Evolutionary conservation across 2,888 invertebrate species (phyloP), one percentile per base, ranked within the genome.

Genomic region (Cephus nigrinus): DNA sequence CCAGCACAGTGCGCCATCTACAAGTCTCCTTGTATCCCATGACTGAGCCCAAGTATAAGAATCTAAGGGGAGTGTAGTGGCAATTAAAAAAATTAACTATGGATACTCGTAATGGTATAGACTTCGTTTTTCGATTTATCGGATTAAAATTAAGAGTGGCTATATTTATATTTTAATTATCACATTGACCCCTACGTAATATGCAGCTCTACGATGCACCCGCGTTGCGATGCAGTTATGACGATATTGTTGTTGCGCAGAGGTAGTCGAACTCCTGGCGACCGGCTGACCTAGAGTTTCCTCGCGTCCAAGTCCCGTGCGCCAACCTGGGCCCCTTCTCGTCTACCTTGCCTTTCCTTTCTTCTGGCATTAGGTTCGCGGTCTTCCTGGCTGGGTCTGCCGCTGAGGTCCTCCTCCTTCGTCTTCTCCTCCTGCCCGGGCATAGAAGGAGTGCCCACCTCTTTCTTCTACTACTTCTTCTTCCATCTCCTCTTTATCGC

Each of bases 231-330:
- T 55, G 55, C 23, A 55, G 55, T 55, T 55, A 55, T 23, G 23
- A 55, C 2, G 55, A 55, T 55, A 33, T 71, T 80, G 76, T 78
- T 77, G 77, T 75, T 75, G 72, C 69, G 35, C 69, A 73, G 77
- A 83, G 84, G 84, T 84, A 80, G 80, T 83, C 82, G 83, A 84
- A 84, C 85, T 78, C 82, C 77, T 79, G 79, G 79, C 85, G 85
- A 84, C 85, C 85, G 84, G 85, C 84, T 87, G 86, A 87, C 85
- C 85, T 84, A 87, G 85, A 86, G 86, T 84, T 85, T 86, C 83
- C 79, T 83, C 78, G 78, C 68, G 72, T 77, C 76, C 73, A 81
- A 83, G 80, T 80, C 75, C 79, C 75, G 80, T 81, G 79, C 85
- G 80, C 33, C 71, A 71, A 33, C 31, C 32, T 12, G 32, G 76